phyloP scores from a whole-genome alignment of 2,888 invertebrate genomes.

The Drosophila robusta region DNA sequence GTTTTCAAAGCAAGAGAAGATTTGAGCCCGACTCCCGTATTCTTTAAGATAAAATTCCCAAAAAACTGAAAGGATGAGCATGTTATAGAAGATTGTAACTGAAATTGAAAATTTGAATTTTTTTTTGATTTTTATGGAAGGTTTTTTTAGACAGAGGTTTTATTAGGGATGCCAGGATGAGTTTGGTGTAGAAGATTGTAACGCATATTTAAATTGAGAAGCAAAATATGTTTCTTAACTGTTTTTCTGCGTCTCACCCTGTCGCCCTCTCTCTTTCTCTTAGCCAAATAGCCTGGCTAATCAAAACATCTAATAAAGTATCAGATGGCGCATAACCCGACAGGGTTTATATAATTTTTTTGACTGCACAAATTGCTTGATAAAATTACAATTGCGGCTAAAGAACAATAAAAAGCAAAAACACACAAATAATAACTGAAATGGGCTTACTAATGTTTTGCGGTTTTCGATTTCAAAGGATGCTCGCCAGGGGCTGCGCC shows the following conservation, averaged over 20 bases:
- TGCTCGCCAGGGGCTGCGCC: slow-evolving; percentile 65
- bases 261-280: not conserved
- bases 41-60: not conserved
- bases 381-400: slow-evolving; percentile 74
- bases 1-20: not conserved
- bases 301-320: slow-evolving; percentile 58
- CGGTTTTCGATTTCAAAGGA: slow-evolving; percentile 75
- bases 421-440: slow-evolving; percentile 35
- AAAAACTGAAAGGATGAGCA: not conserved
- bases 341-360: slow-evolving; percentile 15
- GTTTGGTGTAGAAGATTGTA: too few relatives aligned
- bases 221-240: not conserved
- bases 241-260: not conserved
- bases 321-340: slow-evolving; percentile 48
- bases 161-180: too few relatives aligned
- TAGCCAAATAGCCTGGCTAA: slow-evolving; percentile 33
- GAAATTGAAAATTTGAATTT: not conserved
- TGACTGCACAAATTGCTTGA: slow-evolving; percentile 69
- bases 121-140: too few relatives aligned
- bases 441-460: slow-evolving; percentile 71
- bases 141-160: too few relatives aligned
- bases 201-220: too few relatives aligned
- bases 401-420: slow-evolving; percentile 48
- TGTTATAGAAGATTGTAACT: slow-evolving; percentile 3
- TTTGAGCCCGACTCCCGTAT: not conserved